Conservation (phyloP, 2,113 vertebrate species). For the Dipodomys merriami region DNA sequence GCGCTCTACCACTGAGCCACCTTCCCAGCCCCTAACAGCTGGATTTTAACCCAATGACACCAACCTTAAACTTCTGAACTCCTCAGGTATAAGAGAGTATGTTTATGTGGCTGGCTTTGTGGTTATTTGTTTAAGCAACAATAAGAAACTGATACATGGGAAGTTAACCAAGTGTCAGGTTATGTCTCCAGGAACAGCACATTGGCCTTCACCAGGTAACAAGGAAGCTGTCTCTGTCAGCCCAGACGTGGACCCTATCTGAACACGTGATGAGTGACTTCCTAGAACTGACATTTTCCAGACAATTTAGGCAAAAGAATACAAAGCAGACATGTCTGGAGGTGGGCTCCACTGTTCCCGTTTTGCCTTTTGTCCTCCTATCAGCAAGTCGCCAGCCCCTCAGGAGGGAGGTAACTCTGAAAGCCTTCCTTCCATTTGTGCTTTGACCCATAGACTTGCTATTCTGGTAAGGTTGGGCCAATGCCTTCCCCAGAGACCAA, state of each 20-base stretch:
- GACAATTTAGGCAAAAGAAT: neutral
- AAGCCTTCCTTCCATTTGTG: neutral
- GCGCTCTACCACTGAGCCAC: too few species aligned
- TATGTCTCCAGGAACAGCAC: fast-evolving
- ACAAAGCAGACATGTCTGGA: neutral
- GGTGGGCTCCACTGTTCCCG: too few species aligned
- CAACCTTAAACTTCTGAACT: neutral
- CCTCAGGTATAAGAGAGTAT: neutral
- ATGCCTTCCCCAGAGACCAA: neutral
- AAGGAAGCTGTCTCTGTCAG: neutral
- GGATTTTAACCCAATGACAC: neutral
- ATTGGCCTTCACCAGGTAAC: neutral
- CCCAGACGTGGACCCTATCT: neutral
- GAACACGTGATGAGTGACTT: neutral
- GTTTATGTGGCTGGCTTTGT: too few species aligned
- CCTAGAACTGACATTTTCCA: neutral
- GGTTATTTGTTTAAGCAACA: neutral
- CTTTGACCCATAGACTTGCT: neutral
- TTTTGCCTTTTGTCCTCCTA: neutral
- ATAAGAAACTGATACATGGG: neutral
- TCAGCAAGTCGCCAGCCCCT: neutral
- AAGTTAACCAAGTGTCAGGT: neutral
- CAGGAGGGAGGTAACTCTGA: neutral
- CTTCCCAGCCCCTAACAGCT: neutral
- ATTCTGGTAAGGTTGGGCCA: neutral